A percentile compares a stretch with the other conserved stretches of the same genome.
These are phyloP conservation scores for Penaeus vannamei DNA, from an alignment of 1,140 invertebrate genomes.

Conservation along the genomic window DNA sequence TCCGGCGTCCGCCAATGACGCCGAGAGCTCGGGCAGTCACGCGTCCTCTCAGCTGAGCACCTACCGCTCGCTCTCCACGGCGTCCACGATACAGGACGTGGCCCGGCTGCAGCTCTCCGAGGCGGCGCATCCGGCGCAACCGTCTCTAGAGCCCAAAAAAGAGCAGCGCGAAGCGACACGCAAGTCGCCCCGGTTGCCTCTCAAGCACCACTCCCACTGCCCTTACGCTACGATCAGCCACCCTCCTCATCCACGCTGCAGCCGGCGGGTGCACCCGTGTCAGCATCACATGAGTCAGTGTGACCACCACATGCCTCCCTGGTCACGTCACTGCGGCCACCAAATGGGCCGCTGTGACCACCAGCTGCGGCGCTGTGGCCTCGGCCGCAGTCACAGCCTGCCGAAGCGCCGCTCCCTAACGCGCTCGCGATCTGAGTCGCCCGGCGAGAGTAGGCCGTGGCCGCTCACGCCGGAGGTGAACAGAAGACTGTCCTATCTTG, in stretches of 20 bases:
- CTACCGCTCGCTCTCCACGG: not conserved
- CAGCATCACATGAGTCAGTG: not conserved
- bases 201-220: not conserved
- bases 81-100: not conserved
- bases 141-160: not conserved
- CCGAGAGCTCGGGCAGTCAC: not conserved
- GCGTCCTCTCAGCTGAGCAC: slow-evolving; percentile 1
- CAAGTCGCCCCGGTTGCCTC: not conserved
- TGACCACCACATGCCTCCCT: not conserved
- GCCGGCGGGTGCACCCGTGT: not conserved
- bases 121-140: not conserved
- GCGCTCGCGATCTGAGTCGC: not conserved
- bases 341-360: not conserved
- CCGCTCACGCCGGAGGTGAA: not conserved
- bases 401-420: not conserved
- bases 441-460: not conserved
- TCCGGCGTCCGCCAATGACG: not conserved
- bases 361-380: not conserved
- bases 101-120: not conserved
- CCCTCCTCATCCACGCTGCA: too few species aligned
- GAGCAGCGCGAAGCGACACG: not conserved
- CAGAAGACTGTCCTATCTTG: not conserved
- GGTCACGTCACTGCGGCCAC: not conserved
- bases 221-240: not conserved
- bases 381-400: slow-evolving; percentile 1